These are phyloP conservation scores for Dolichoris vasculosae DNA, from an alignment of 1,140 invertebrate genomes.

Conservation along the genomic window DNA sequence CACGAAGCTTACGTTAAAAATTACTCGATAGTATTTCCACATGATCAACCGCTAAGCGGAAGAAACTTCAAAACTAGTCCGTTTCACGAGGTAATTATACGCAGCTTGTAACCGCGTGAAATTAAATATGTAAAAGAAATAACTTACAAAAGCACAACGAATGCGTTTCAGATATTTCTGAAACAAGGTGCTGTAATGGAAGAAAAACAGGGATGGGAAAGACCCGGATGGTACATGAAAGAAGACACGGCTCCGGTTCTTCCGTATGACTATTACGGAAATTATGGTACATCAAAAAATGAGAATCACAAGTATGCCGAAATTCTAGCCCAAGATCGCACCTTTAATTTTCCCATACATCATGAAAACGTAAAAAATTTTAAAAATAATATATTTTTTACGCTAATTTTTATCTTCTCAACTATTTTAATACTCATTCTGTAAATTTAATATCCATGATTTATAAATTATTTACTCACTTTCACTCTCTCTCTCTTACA, in stretches of 20 bases:
- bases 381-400: neutral
- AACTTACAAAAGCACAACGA: neutral
- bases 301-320: slow-evolving; percentile 80
- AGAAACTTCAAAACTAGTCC: slow-evolving; percentile 82
- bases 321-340: slow-evolving; percentile 83
- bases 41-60: slow-evolving; percentile 89
- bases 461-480: too few species aligned
- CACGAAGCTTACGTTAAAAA: slow-evolving; percentile 92
- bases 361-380: slow-evolving; percentile 80
- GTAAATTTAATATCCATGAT: too few species aligned
- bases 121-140: neutral
- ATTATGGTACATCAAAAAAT: slow-evolving; percentile 81
- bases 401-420: too few species aligned
- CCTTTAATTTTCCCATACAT: slow-evolving; percentile 87
- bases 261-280: slow-evolving; percentile 89
- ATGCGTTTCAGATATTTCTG: slow-evolving; percentile 76
- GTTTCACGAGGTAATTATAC: slow-evolving; percentile 78
- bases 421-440: too few species aligned
- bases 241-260: slow-evolving; percentile 74
- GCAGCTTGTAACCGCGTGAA: neutral
- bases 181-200: slow-evolving; percentile 88
- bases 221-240: slow-evolving; percentile 85
- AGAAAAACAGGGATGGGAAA: slow-evolving; percentile 89
- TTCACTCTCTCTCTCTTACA: too few species aligned
- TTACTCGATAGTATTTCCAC: slow-evolving; percentile 88